Base-by-base conservation (phyloP, 1,140 invertebrate genomes). In the Varroa destructor region DNA sequence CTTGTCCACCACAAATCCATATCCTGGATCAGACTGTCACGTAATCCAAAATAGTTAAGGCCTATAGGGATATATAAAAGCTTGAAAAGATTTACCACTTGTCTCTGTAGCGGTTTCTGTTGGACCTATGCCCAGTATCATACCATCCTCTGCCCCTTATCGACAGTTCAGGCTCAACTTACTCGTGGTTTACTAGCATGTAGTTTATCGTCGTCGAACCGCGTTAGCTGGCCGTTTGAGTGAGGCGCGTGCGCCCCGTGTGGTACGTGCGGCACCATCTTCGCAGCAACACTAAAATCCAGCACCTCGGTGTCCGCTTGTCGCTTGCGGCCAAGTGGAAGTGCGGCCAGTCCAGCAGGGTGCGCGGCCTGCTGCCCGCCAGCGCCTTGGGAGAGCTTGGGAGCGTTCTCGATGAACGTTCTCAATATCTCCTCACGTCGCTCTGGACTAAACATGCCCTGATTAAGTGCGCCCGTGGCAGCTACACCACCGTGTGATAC, bases 361-460 rank as follows among this genome's bases (percentile, higher is more conserved):
- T 67, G 61, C 40, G 61, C 61, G 46, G 61, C 12, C 12, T 37
- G 57, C 40, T 40, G 40, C 46, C 40, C 61, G 14, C 61, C 61
- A 12, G 61, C 12, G 46, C 61, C 61, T 37, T 67, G 61, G 12
- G 61, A 67, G 61, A 67, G 14, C 61, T 67, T 67, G 61, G 61
- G 61, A 67, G 61, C 61, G 61, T 67, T 67, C 61, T 67, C 61
- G 61, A 67, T 67, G 61, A 67, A 67, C 61, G 61, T 67, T 67
- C 61, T 67, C 61, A 67, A 67, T 67, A 67, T 67, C 61, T 67
- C 61, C 40, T 67, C 61, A 37, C 61, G 61, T 67, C 61, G 61
- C 46, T 67, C 61, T 37, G 61, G 61, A 43, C 40, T 43, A 67
- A 67, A 67, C 61, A 67, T 67, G 40, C 14, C 61, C 12, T 40